phyloP scores from a whole-genome alignment of 2,797 vertebrate genomes.

The Alauda arvensis region DNA sequence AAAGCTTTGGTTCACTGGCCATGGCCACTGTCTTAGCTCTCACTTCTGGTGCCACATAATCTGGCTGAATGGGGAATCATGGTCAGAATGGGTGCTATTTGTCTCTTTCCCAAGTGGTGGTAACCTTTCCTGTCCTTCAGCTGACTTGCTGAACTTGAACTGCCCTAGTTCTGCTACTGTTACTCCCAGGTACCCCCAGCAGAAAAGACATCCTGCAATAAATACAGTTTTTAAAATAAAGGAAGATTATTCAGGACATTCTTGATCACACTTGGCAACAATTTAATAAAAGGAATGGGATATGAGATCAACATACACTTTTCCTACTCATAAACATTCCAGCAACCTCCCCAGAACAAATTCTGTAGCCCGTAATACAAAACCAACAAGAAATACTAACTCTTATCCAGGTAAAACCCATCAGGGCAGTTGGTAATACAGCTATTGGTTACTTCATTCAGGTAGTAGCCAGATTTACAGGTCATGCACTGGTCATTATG shows the following conservation, averaged over 20 bases:
- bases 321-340: neutral
- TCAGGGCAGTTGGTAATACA: constrained; percentile 87
- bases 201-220: neutral
- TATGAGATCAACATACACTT: neutral
- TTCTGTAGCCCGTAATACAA: neutral
- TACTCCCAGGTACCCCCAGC: neutral
- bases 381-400: constrained; percentile 67
- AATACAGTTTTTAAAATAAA: neutral
- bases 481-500: constrained; percentile 91
- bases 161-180: neutral
- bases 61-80: neutral
- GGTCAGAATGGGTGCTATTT: neutral
- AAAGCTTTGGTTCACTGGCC: neutral
- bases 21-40: neutral
- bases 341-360: constrained; percentile 16
- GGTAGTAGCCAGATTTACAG: constrained; percentile 89
- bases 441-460: constrained; percentile 87
- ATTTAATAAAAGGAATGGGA: neutral
- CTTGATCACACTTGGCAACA: neutral
- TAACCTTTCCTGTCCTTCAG: neutral
- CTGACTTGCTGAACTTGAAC: neutral
- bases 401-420: constrained; percentile 84
- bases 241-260: neutral
- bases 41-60: neutral
- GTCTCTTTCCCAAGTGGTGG: neutral